Evolutionary conservation across 2,113 vertebrate genomes (phyloP).

Genomic region (Candoia aspera): DNA sequence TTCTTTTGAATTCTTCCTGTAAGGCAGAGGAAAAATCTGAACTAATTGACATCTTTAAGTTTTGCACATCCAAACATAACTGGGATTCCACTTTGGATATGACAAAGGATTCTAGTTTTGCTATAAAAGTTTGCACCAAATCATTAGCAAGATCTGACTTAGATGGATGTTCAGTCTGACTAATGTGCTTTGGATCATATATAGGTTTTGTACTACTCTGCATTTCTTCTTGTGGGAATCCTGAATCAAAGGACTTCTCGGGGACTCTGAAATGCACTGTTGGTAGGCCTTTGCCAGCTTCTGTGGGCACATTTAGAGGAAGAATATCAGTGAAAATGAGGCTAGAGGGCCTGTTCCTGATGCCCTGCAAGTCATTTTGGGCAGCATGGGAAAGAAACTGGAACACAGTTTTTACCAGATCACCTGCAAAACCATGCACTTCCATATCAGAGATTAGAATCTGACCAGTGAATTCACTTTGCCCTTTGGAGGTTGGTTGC

Average conservation of each 20-base stretch:
- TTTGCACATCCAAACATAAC: conserved; percentile 7
- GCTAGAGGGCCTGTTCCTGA: not conserved
- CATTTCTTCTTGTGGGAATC: not conserved
- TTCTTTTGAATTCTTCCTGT: conserved; percentile 3
- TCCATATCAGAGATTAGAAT: not conserved
- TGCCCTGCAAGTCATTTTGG: not conserved
- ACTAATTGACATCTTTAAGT: not conserved
- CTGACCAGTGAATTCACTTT: not conserved
- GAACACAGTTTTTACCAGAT: conserved; percentile 16
- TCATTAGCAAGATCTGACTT: conserved; percentile 1
- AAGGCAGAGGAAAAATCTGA: not conserved
- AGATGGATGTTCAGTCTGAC: not conserved
- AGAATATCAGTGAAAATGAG: not conserved
- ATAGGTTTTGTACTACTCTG: not conserved
- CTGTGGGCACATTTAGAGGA: not conserved
- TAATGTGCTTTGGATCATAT: not conserved
- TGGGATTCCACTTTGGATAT: conserved; percentile 18
- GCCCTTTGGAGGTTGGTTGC: not conserved
- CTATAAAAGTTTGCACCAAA: not conserved
- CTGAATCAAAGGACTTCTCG: not conserved
- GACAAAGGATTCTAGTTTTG: conserved; percentile 15
- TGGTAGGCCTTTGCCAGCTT: not conserved
- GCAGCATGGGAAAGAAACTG: not conserved
- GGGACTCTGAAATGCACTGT: conserved; percentile 5
- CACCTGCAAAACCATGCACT: not conserved